These are phyloP conservation scores for Vireo griseus DNA, from an alignment of 2,797 vertebrate species.

Conservation along the genomic window DNA sequence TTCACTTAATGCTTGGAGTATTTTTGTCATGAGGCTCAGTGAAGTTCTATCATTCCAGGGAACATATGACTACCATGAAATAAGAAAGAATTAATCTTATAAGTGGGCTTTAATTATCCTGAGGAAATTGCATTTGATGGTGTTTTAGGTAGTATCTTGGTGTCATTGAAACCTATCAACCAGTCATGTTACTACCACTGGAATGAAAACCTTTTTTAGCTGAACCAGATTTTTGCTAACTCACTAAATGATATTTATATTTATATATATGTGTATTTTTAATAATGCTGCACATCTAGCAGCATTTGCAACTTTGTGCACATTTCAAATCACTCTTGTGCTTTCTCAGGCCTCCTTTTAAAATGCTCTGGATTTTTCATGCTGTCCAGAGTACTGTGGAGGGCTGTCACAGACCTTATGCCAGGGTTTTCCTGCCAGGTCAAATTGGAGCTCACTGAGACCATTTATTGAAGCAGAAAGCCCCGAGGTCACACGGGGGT, in stretches of 20 bases:
- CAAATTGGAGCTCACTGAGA: background rate
- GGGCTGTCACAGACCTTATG: background rate
- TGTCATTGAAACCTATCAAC: background rate
- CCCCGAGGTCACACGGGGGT: background rate
- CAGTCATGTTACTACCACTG: background rate
- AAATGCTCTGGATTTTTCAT: background rate
- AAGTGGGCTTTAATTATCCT: background rate
- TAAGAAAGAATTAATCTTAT: background rate
- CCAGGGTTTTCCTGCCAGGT: background rate
- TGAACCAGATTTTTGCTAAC: background rate
- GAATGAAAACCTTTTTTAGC: background rate
- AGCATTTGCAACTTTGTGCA: background rate
- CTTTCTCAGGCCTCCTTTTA: background rate
- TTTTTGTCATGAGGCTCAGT: background rate
- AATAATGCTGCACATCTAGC: background rate
- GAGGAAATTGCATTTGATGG: background rate
- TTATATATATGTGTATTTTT: too few relatives aligned
- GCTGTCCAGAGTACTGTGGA: background rate
- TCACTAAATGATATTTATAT: background rate
- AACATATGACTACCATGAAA: background rate
- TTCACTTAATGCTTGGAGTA: background rate
- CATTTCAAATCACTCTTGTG: background rate
- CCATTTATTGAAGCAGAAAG: slow-evolving; percentile 21
- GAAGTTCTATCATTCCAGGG: background rate
- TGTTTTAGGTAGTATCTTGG: background rate